phyloP scores from a whole-genome alignment of 1,140 invertebrate genomes.

The Zaprionus capensis region DNA sequence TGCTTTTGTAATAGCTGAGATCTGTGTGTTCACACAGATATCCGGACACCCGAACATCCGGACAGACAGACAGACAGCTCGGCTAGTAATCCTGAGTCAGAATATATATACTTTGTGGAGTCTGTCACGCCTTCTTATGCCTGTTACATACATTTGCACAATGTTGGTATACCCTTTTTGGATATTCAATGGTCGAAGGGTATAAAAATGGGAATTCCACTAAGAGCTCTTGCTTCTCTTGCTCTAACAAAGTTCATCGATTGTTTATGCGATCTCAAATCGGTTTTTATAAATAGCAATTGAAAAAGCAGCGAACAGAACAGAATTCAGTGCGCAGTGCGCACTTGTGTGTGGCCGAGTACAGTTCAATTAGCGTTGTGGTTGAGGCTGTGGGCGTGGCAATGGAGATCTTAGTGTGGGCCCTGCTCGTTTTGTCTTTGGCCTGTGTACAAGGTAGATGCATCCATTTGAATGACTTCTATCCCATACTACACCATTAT shows the following conservation, averaged over 20 bases:
- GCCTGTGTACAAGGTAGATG: slow-evolving; percentile 49
- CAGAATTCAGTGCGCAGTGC: slow-evolving; percentile 60
- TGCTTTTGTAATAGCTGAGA: too few relatives aligned
- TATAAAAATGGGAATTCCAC: background rate
- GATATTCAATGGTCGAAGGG: background rate
- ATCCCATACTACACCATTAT: background rate
- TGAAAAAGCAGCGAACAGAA: slow-evolving; percentile 37
- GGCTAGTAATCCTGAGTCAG: too few relatives aligned
- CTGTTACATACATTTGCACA: too few relatives aligned
- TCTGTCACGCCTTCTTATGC: too few relatives aligned
- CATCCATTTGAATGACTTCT: background rate
- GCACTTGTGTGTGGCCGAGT: slow-evolving; percentile 38
- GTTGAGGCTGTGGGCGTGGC: slow-evolving; percentile 24
- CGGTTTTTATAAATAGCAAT: slow-evolving; percentile 65
- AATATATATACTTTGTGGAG: too few relatives aligned
- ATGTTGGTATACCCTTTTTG: too few relatives aligned
- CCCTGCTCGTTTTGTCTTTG: slow-evolving; percentile 40
- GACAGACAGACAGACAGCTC: too few relatives aligned
- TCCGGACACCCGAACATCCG: too few relatives aligned
- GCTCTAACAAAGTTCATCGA: slow-evolving; percentile 29
- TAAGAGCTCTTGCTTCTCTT: slow-evolving; percentile 3
- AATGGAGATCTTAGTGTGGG: slow-evolving; percentile 41
- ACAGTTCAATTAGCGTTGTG: slow-evolving; percentile 9
- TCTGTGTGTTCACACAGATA: too few relatives aligned
- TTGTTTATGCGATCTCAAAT: slow-evolving; percentile 49